Base-by-base conservation (phyloP, 2,888 invertebrate species). In the Synergus itoensis region DNA sequence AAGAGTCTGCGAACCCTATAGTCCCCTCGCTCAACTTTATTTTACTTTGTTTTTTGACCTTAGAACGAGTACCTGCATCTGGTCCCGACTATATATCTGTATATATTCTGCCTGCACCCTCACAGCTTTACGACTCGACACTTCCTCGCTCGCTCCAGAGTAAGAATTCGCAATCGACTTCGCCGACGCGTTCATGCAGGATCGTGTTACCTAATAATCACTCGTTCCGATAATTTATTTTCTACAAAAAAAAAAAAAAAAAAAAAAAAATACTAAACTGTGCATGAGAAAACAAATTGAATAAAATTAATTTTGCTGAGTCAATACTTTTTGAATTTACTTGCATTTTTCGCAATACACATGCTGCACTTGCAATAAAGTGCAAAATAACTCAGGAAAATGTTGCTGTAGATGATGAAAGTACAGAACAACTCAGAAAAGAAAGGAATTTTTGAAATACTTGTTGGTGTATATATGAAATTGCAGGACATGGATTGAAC, bases 11-110 rank as follows among this genome's bases (percentile, higher is more conserved):
- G 83, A 85, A 87, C 85, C 84, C 84, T 84, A 84, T 64, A 69
- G 85, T 83, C 85, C 85, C 86, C 85, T 85, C 80, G 85, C 83
- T 78, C 77, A 80, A 76, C 79, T 80, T 80, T 85, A 86, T 87
- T 83, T 85, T 86, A 85, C 86, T 88, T 86, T 84, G 85, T 87
- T 86, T 87, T 85, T 86, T 85, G 87, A 85, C 87, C 87, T 88
- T 87, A 85, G 85, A 84, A 83, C 85, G 85, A 85, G 87, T 84
- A 86, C 85, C 83, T 86, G 85, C 84, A 84, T 79, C 82, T 81
- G 79, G 79, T 65, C 77, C 67, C 79, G 53, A 64, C 75, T 79
- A 65, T 83, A 62, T 78, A 77, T 80, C 77, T 77, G 78, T 82
- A 79, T 80, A 79, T 81, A 79, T 79, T 76, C 79, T 80, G 67